Conservation (phyloP, 2,113 vertebrate species). For the Elephas maximus region DNA sequence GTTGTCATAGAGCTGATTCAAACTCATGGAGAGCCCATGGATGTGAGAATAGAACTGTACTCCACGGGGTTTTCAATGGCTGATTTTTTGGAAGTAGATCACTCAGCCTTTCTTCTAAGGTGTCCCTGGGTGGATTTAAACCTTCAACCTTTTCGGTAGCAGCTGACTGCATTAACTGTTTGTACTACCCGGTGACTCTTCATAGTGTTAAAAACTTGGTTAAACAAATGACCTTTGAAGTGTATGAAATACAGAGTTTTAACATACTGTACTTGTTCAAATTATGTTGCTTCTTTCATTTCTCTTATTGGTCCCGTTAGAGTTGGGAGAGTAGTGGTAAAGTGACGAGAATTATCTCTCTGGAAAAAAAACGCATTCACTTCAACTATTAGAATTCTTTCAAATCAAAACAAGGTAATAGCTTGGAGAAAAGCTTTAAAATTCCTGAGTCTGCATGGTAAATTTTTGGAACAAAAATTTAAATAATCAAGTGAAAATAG, state of each 20-base stretch:
- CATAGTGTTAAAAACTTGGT: background rate
- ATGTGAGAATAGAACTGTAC: no score
- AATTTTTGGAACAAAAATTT: background rate
- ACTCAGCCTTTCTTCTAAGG: no score
- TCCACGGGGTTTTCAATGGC: no score
- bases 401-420: background rate
- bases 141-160: no score
- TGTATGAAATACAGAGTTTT: background rate
- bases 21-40: no score
- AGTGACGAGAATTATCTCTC: background rate
- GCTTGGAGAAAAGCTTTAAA: background rate
- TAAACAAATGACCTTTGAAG: background rate
- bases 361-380: background rate
- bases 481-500: background rate
- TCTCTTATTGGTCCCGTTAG: background rate
- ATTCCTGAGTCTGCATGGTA: background rate
- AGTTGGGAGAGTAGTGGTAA: accelerated
- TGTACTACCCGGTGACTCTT: no score
- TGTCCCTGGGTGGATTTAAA: no score
- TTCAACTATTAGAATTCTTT: background rate
- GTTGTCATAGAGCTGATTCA: no score
- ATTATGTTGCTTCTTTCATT: background rate
- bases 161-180: no score
- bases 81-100: no score
- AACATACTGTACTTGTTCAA: background rate